phyloP scores from a whole-genome alignment of 2,113 vertebrate species.

The Protobothrops flavoviridis region DNA sequence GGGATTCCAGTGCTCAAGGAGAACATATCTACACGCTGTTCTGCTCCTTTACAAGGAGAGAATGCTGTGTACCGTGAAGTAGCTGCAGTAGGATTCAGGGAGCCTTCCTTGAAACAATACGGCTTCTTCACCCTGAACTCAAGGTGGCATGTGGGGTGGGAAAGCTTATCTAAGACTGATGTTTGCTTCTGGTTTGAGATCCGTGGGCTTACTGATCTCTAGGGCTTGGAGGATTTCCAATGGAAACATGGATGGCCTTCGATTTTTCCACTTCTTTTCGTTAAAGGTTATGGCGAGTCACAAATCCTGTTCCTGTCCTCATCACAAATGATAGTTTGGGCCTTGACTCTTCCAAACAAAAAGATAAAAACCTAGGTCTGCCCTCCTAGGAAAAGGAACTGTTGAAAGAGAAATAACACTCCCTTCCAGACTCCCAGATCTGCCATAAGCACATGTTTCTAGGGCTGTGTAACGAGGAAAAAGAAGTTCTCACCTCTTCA shows the following conservation, averaged over 20 bases:
- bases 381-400: not conserved
- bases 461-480: not conserved
- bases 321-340: not conserved
- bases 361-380: constrained; percentile 10
- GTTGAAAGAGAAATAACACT: not conserved
- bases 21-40: not conserved
- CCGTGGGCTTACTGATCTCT: not conserved
- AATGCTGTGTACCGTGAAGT: not conserved
- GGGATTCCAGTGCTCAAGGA: not conserved
- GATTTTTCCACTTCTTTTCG: constrained; percentile 4
- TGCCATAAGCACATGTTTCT: not conserved
- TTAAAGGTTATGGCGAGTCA: constrained; percentile 28
- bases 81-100: not conserved
- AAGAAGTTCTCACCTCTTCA: not conserved
- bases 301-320: constrained; percentile 10
- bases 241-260: constrained; percentile 13
- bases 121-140: not conserved
- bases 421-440: not conserved
- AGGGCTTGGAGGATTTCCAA: not conserved
- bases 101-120: not conserved
- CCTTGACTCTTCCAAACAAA: constrained; percentile 23
- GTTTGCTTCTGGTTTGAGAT: constrained; percentile 12
- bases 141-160: not conserved
- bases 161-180: not conserved
- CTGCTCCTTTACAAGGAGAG: not conserved